Evolutionary conservation across 2,797 vertebrate genomes (phyloP), one percentile per base, ranked within the genome.

Genomic region (Allobates femoralis): DNA sequence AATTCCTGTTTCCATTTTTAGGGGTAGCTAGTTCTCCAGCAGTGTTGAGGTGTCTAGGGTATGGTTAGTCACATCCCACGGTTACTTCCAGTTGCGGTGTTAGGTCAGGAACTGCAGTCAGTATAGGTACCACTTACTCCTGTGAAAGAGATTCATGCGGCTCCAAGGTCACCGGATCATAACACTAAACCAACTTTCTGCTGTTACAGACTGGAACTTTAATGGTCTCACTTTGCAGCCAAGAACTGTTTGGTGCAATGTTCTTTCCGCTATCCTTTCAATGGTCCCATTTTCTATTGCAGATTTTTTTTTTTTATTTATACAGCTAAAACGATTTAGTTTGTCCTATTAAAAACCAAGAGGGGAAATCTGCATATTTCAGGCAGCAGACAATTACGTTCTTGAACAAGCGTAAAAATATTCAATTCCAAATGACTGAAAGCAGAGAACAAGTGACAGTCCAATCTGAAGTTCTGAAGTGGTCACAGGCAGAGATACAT

Each of bases 341-440:
- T 80, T 85, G 30, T 85, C 82, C 82, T 75, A 81, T 77, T 76
- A 67, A 60, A 60, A 76, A 81, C 74, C 86, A 79, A 50, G 75
- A 84, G 86, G 41, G n/a, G 15, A 67, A 88, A 88, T 88, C 58
- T 80, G 82, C 77, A 81, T 67, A 81, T 81, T 85, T 67, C 69
- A 88, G 41, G 50, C 41, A 30, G 82, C 67, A 81, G 86, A 81
- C 77, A 85, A 81, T 88, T 79, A 88, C 77, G 34, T 75, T 85
- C 34, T 62, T n/a, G 76, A 80, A 84, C 76, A 66, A 85, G 77
- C 58, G 46, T 58, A 80, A 83, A 83, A 84, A 79, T 80, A 66
- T 50, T 74, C 58, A 71, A 62, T 74, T 87, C 56, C 81, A 84
- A 84, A 66, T 84, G 41, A 56, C 19, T 26, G 3, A 30, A 51